A percentile compares a stretch with the other conserved stretches of the same genome.
phyloP scores from a whole-genome alignment of 2,888 invertebrate species.

The Octodonta nipae region DNA sequence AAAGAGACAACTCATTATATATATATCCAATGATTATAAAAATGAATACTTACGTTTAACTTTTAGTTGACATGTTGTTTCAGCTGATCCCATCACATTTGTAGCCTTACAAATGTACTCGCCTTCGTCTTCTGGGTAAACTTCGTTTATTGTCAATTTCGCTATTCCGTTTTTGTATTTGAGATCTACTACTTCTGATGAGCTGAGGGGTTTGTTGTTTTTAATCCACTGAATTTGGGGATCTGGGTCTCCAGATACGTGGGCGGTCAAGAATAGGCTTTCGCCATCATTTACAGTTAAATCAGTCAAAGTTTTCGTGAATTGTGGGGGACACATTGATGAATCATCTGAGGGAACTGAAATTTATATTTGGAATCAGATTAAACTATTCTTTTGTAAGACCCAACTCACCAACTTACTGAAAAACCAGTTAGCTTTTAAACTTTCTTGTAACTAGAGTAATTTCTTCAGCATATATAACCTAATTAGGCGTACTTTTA shows the following conservation, averaged over 20 bases:
- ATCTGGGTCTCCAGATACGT: conserved; percentile 84
- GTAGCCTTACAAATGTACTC: conserved; percentile 80
- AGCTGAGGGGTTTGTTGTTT: conserved; percentile 62
- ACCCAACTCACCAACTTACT: too few species aligned
- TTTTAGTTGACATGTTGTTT: conserved; percentile 71
- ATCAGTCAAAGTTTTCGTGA: conserved; percentile 63
- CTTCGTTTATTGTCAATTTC: conserved; percentile 75
- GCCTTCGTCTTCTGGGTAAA: conserved; percentile 91
- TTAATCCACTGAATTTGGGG: conserved; percentile 84
- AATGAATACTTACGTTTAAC: conserved; percentile 58
- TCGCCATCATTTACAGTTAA: conserved; percentile 78
- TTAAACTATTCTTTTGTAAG: too few species aligned
- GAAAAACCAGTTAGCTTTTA: too few species aligned
- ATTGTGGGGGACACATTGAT: conserved; percentile 74
- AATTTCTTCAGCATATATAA: too few species aligned
- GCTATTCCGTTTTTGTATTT: conserved; percentile 86
- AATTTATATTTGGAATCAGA: conserved; percentile 17
- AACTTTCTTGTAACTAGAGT: too few species aligned
- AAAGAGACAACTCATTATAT: conserved; percentile 12
- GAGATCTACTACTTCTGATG: conserved; percentile 75
- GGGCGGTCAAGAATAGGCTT: conserved; percentile 64
- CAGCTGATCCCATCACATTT: conserved; percentile 76
- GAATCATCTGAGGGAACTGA: conserved; percentile 76
- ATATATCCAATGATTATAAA: neutral
- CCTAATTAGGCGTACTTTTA: too few species aligned